Percentiles rank a stretch among this genome's conserved stretches.
phyloP scores from a whole-genome alignment of 1,140 invertebrate genomes.

The Leptopilina boulardi region DNA sequence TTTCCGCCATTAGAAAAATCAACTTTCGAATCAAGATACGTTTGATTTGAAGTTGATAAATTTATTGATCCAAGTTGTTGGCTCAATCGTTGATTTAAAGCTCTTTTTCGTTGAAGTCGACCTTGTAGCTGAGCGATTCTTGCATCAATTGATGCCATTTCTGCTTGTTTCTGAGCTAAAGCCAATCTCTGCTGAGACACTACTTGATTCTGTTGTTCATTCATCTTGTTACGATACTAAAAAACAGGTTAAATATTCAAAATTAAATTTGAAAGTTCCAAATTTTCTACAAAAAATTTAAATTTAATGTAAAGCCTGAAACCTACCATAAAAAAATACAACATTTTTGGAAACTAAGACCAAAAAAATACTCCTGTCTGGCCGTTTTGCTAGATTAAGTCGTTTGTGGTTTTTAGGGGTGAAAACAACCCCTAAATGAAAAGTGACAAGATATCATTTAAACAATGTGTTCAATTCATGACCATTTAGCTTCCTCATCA shows the following conservation, averaged over 20 bases:
- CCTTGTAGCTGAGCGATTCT: conserved; percentile 95
- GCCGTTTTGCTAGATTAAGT: too few relatives aligned
- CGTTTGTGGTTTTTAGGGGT: too few relatives aligned
- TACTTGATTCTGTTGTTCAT: conserved; percentile 93
- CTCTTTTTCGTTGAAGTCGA: conserved; percentile 89
- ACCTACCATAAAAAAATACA: too few relatives aligned
- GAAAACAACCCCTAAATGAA: too few relatives aligned
- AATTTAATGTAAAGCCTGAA: too few relatives aligned
- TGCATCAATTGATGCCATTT: conserved; percentile 93
- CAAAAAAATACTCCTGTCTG: too few relatives aligned
- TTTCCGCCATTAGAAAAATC: conserved; percentile 73
- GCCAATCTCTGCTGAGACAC: conserved; percentile 91
- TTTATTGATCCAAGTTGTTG: conserved; percentile 79
- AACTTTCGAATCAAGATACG: conserved; percentile 65
- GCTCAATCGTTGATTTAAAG: conserved; percentile 90
- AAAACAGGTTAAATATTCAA: conserved; percentile 52
- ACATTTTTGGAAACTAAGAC: too few relatives aligned
- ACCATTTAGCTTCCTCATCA: too few relatives aligned
- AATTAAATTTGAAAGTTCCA: neutral
- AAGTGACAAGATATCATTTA: too few relatives aligned
- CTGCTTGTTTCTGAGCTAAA: conserved; percentile 89
- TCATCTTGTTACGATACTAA: conserved; percentile 96
- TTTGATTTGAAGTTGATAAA: conserved; percentile 37
- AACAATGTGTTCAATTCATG: too few relatives aligned
- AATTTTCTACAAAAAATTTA: neutral